Evolutionary conservation across 2,113 vertebrate genomes (phyloP).

Genomic region (Fulmarus glacialis): DNA sequence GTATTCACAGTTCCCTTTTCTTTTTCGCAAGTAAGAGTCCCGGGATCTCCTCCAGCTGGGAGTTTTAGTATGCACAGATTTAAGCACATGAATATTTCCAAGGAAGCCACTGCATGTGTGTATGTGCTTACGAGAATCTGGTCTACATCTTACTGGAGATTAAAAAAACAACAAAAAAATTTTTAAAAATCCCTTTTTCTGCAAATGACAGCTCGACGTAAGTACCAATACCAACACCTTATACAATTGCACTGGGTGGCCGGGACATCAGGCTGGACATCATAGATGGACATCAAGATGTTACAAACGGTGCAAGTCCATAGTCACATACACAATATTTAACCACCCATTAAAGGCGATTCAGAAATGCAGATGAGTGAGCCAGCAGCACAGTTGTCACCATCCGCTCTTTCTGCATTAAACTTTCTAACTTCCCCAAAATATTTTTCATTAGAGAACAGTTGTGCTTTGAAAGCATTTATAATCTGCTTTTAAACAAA

Average conservation of each 20-base stretch:
- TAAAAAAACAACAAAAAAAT: background rate
- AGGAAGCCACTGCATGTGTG: background rate
- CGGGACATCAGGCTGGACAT: background rate
- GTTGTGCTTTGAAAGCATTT: background rate
- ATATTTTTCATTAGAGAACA: background rate
- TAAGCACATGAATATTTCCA: background rate
- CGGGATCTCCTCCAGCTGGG: background rate
- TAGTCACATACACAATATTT: background rate
- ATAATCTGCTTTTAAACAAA: background rate
- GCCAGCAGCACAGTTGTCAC: background rate
- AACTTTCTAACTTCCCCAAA: background rate
- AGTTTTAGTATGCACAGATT: background rate
- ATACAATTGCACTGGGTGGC: background rate
- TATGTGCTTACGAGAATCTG: background rate
- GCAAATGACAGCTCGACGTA: background rate
- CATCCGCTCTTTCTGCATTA: background rate
- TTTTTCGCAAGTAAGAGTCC: background rate
- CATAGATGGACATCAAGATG: accelerated
- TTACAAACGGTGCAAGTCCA: background rate
- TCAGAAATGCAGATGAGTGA: background rate
- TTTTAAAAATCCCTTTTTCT: background rate
- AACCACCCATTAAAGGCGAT: background rate
- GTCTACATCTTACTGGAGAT: background rate
- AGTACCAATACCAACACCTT: too few species aligned
- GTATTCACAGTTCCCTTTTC: background rate